Base-by-base conservation (phyloP, 2,113 vertebrate species). In the Grammomys surdaster region DNA sequence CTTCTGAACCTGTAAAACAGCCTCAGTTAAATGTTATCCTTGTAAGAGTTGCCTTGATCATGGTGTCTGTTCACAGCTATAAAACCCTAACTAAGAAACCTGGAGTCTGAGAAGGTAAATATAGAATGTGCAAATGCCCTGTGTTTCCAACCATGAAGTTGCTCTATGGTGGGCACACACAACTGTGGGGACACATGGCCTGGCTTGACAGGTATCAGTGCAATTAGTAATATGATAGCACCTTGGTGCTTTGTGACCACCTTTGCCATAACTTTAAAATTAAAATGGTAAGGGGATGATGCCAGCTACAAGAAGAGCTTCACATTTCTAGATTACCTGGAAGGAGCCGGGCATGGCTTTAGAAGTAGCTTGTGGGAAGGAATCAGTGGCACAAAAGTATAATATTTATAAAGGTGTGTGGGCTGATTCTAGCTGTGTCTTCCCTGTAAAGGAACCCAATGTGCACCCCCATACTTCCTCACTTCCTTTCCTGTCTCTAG, bases 241-340 rank as follows among this genome's bases (percentile, higher is more conserved):
- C 26, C 13, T 56, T 63, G 22, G 43, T 1, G 1, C 43, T 65
- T 22, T 78, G 51, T 63, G 14, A 16, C 51, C 46, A 28, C 40
- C 40, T 84, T 67, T 46, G 76, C 16, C 63, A 70, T n/a, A 72
- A 58, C 8, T 43, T 43, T 75, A 81, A 90, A 63, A 76, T 75
- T 36, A 40, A 88, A 91, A 91, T 69, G 75, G 60, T 82, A 77
- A 89, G n/a, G 28, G 73, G 31, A 86, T 89, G 58, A 88, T 43
- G 5, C 13, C 28, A 40, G n/a, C 28, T 65, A 13, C n/a, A 89
- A 82, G n/a, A 87, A 87, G 26, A 76, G 36, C 72, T 72, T 40
- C 36, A 19, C 16, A 54, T 91, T 87, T 93, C 69, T 56, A 65
- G 7, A 31, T 94, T 14, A 12, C 10, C 67, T 40, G 1, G 24